A percentile compares a stretch with the other conserved stretches of the same genome.
Conservation (phyloP, 1,140 invertebrate genomes). For the Condylostylus longicornis region DNA sequence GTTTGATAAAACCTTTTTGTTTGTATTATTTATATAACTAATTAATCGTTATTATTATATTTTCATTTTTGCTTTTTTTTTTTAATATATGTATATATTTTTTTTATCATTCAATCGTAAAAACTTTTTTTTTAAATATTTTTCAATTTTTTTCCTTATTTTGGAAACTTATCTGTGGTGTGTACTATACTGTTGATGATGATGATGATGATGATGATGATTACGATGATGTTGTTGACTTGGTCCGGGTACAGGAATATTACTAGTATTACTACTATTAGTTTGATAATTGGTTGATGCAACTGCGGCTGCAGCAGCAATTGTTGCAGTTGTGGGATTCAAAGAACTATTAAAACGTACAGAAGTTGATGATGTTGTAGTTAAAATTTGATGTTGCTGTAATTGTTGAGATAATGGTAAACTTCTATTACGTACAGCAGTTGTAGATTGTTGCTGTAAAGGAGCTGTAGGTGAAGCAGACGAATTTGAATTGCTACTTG, state of each 20-base stretch:
- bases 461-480: no score
- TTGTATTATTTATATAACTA: no score
- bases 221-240: not conserved
- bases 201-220: not conserved
- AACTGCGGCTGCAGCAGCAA: not conserved
- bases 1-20: no score
- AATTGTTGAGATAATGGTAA: not conserved
- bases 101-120: no score
- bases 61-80: no score
- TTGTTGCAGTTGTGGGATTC: not conserved
- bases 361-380: not conserved
- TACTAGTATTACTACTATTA: not conserved
- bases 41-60: no score
- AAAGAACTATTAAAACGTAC: not conserved
- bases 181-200: not conserved
- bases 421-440: not conserved
- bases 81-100: no score
- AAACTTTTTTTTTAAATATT: no score
- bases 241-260: not conserved
- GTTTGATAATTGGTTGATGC: conserved; percentile 1
- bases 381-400: not conserved
- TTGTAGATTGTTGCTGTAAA: no score
- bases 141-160: no score
- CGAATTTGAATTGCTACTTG: no score
- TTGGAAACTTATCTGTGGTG: no score